These are phyloP conservation scores for Macropis europaea DNA, from an alignment of 2,888 invertebrate genomes.

Conservation along the genomic window DNA sequence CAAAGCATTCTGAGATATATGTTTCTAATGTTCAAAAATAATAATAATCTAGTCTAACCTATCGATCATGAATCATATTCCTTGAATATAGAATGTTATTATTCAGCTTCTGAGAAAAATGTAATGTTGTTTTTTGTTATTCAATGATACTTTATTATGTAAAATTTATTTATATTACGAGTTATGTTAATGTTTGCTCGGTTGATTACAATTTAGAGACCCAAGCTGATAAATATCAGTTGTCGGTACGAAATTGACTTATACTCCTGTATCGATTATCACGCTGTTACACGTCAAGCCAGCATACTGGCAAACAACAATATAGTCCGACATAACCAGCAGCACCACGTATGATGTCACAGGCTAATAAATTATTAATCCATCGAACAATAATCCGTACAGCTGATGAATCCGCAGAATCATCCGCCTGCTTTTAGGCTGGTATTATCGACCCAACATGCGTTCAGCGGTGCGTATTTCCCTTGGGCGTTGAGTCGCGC, in stretches of 20 bases:
- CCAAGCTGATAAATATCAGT: too few species aligned
- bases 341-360: neutral
- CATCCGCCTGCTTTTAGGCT: conserved; percentile 54
- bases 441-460: conserved; percentile 68
- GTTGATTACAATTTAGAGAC: too few species aligned
- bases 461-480: conserved; percentile 65
- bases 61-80: too few species aligned
- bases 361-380: conserved; percentile 63
- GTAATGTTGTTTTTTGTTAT: too few species aligned
- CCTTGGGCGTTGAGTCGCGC: conserved; percentile 64
- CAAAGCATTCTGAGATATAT: too few species aligned
- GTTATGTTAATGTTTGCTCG: too few species aligned
- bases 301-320: neutral
- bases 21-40: too few species aligned
- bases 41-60: too few species aligned
- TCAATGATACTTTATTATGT: too few species aligned
- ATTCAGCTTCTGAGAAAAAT: too few species aligned
- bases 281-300: neutral
- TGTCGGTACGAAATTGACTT: neutral
- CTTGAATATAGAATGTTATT: too few species aligned
- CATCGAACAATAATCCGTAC: conserved; percentile 61
- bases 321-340: neutral
- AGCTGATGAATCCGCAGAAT: conserved; percentile 60
- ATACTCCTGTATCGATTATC: neutral
- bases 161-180: too few species aligned